Percentiles rank a stretch among this genome's conserved stretches.
Evolutionary conservation across 2,888 invertebrate genomes (phyloP).

Genomic region (Lepidochrysops patricia): DNA sequence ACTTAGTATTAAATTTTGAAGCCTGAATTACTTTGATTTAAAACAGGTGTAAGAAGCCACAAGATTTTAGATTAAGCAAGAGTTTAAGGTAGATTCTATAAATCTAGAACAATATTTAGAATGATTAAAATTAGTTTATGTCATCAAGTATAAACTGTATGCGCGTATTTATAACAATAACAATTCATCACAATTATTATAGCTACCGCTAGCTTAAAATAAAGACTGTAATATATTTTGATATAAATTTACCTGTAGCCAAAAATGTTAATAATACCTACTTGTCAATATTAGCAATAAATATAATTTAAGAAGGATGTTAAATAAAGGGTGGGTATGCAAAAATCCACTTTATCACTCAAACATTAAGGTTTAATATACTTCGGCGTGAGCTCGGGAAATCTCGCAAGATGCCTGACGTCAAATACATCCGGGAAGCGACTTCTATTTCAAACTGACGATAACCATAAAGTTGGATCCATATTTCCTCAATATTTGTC

Average conservation of each 20-base stretch:
- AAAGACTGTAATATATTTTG: not conserved
- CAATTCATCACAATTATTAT: not conserved
- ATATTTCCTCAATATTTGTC: slow-evolving; percentile 14
- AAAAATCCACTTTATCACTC: slow-evolving; percentile 33
- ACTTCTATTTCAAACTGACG: slow-evolving; percentile 51
- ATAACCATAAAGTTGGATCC: slow-evolving; percentile 20
- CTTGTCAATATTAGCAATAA: slow-evolving; percentile 15
- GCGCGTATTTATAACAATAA: not conserved
- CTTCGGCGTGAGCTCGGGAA: slow-evolving; percentile 34
- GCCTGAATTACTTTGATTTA: too few relatives aligned
- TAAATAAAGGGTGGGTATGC: slow-evolving; percentile 15
- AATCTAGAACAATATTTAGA: too few relatives aligned
- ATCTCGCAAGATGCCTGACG: slow-evolving; percentile 59
- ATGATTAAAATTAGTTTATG: too few relatives aligned
- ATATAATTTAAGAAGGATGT: slow-evolving; percentile 21
- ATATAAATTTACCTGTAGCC: not conserved
- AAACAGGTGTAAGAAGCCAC: too few relatives aligned
- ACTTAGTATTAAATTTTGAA: not conserved
- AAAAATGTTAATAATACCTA: not conserved
- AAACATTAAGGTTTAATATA: slow-evolving; percentile 37
- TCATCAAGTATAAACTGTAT: too few relatives aligned
- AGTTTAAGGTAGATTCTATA: too few relatives aligned
- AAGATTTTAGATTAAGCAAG: too few relatives aligned
- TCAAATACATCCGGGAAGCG: slow-evolving; percentile 66
- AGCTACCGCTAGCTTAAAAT: not conserved